Evolutionary conservation across 2,888 invertebrate genomes (phyloP), one percentile per base, ranked within the genome.

Genomic region (Chalcis sispes): DNA sequence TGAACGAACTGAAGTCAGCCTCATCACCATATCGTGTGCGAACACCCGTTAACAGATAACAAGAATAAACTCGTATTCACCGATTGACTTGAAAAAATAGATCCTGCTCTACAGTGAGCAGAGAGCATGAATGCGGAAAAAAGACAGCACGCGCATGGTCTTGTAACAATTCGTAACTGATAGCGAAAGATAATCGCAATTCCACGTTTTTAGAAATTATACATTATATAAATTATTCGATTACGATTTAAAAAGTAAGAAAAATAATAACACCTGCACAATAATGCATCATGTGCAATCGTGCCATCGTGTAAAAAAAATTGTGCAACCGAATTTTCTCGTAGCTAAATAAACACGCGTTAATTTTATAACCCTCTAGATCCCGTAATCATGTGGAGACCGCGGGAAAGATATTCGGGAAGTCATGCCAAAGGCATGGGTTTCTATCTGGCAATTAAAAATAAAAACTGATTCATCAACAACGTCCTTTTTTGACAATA

Each of bases 31-130:
- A 32, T 56, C 23, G 46, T 18, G 20, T 27, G 7, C 48, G 32
- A n/a, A 15, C 7, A 13, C 8, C 27, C 15, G 42, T 32, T 29
- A 50, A 23, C 56, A 74, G 75, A 75, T 75, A 71, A 66, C 71
- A 71, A 71, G 71, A 46, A 15, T 18, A 66, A 75, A 66, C 66
- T 71, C 13, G 61, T 66, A 65, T 61, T 71, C 59, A 61, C 71
- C 46, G 71, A 66, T 75, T 71, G 61, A 71, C 29, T 58, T 66
- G 65, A 50, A 71, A 50, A 59, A 59, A 71, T 32, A 52, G 52
- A 75, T 46, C 65, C 59, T 75, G 46, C 29, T 20, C n/a, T 27
- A 59, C 2, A n/a, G 23, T 4, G 10, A 25, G 15, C 46, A 65
- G 36, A 65, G 13, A 65, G 23, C 36, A 36, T 23, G 52, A 52